These are phyloP conservation scores for Hippocampus comes DNA, from an alignment of 2,113 vertebrate species.

Conservation along the genomic window DNA sequence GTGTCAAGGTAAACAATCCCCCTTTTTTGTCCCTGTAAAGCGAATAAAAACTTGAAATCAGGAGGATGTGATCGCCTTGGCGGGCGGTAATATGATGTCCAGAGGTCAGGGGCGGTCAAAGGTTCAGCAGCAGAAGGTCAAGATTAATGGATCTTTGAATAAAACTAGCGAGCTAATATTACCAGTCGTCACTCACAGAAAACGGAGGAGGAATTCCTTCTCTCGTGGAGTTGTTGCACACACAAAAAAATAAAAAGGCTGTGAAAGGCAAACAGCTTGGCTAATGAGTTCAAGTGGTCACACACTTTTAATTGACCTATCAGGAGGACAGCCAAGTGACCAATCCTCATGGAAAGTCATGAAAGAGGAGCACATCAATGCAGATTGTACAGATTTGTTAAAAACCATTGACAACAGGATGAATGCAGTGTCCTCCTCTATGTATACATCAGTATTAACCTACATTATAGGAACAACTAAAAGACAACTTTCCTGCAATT, in stretches of 20 bases:
- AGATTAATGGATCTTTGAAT: slow-evolving; percentile 78
- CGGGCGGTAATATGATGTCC: slow-evolving; percentile 71
- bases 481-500: neutral
- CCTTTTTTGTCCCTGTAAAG: neutral
- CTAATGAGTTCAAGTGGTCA: slow-evolving; percentile 59
- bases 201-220: slow-evolving; percentile 62
- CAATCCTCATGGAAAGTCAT: slow-evolving; percentile 32
- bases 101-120: slow-evolving; percentile 68
- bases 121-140: slow-evolving; percentile 71
- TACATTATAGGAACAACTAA: neutral
- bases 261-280: slow-evolving; percentile 64
- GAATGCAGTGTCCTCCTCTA: neutral
- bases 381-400: neutral
- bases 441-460: neutral
- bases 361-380: too few relatives aligned
- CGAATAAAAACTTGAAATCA: neutral
- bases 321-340: slow-evolving; percentile 49
- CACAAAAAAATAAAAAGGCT: slow-evolving; percentile 2
- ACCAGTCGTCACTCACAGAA: slow-evolving; percentile 52
- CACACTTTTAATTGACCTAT: slow-evolving; percentile 67
- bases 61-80: neutral
- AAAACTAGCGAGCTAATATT: slow-evolving; percentile 74
- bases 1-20: too few relatives aligned
- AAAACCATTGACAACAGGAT: neutral
- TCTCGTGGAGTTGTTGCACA: neutral